phyloP scores from a whole-genome alignment of 1,140 invertebrate genomes.

The Brachionus paranguensis region DNA sequence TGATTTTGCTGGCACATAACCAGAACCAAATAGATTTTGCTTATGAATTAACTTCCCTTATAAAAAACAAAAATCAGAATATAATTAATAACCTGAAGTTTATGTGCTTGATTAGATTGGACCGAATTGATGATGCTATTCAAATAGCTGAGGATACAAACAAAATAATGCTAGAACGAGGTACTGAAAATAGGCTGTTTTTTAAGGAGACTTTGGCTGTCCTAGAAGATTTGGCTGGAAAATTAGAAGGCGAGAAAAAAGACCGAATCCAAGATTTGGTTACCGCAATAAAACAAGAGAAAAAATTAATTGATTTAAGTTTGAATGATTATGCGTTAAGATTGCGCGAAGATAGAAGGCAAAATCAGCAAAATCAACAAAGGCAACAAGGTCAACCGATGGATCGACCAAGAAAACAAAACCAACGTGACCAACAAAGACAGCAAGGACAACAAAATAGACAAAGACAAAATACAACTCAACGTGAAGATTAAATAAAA shows the following conservation, averaged over 20 bases:
- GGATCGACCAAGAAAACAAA: background rate
- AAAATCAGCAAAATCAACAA: background rate
- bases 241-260: slow-evolving; percentile 16
- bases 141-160: background rate
- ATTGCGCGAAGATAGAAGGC: background rate
- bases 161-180: background rate
- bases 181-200: background rate
- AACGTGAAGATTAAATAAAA: background rate
- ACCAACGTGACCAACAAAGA: background rate
- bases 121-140: background rate
- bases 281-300: background rate
- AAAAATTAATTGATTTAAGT: slow-evolving; percentile 26
- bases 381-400: background rate
- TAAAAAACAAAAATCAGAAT: slow-evolving; percentile 14
- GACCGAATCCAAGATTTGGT: background rate
- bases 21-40: slow-evolving; percentile 20
- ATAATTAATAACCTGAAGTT: slow-evolving; percentile 6
- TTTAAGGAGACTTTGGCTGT: slow-evolving; percentile 17
- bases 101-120: background rate
- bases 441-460: background rate
- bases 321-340: slow-evolving; percentile 19
- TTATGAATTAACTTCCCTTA: slow-evolving; percentile 6
- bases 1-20: background rate
- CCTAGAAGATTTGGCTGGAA: background rate
- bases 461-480: background rate